A percentile compares a stretch with the other conserved stretches of the same genome.
These are phyloP conservation scores for Noctua comes DNA, from an alignment of 2,888 invertebrate species.

Conservation along the genomic window DNA sequence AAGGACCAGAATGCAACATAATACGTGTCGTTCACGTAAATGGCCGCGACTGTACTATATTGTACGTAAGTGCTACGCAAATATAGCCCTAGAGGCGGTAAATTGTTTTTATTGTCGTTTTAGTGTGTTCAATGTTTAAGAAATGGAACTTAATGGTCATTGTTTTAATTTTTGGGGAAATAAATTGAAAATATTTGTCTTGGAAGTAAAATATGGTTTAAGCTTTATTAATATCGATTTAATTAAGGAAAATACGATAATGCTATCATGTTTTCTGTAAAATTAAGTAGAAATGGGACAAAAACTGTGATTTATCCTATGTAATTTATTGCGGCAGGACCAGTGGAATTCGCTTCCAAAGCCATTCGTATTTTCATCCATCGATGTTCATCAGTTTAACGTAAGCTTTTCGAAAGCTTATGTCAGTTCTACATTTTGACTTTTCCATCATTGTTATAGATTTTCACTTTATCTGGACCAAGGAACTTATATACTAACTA, in stretches of 20 bases:
- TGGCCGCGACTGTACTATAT: conserved; percentile 45
- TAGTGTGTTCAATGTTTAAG: conserved; percentile 37
- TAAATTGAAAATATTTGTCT: conserved; percentile 9
- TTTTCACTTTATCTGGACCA: not conserved
- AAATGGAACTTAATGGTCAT: conserved; percentile 43
- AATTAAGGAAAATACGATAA: not conserved
- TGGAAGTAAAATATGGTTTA: not conserved
- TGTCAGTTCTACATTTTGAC: not conserved
- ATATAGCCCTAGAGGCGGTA: conserved; percentile 46
- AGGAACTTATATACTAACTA: too few species aligned
- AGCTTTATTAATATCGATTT: not conserved
- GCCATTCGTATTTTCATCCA: not conserved
- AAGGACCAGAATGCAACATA: conserved; percentile 62
- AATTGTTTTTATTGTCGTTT: conserved; percentile 54
- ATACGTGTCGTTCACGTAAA: conserved; percentile 58
- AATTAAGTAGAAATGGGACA: not conserved
- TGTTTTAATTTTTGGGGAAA: conserved; percentile 26
- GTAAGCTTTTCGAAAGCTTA: not conserved
- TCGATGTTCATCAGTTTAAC: not conserved
- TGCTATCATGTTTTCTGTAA: not conserved
- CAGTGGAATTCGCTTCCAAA: not conserved
- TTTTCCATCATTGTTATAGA: not conserved
- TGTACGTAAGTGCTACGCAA: conserved; percentile 32
- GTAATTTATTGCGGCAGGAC: not conserved
- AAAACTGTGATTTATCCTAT: not conserved